Evolutionary conservation across 1,140 invertebrate species (phyloP).

Genomic region (Ridgeia piscesae): DNA sequence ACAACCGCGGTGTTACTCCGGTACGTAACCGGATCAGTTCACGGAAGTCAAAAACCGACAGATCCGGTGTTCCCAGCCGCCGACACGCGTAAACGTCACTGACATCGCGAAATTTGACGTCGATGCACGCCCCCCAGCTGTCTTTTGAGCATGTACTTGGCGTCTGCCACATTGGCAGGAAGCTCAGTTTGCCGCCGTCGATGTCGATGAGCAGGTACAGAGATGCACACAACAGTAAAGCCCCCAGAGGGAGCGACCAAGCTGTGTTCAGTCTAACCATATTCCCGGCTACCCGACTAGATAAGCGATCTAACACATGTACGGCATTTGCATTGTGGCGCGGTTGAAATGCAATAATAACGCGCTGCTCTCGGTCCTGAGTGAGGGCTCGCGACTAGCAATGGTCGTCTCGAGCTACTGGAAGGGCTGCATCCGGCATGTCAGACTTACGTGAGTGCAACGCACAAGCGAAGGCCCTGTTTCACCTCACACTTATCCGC

Average conservation of each 20-base stretch:
- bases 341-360: background rate
- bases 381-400: background rate
- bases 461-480: too few relatives aligned
- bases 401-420: background rate
- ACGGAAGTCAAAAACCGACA: background rate
- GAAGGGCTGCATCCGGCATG: too few relatives aligned
- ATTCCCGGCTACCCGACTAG: background rate
- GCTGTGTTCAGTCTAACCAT: background rate
- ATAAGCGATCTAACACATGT: background rate
- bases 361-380: background rate
- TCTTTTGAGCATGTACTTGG: background rate
- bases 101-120: background rate
- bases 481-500: too few relatives aligned
- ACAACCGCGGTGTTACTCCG: background rate
- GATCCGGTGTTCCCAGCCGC: background rate
- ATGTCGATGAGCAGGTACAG: background rate
- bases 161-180: background rate
- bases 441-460: too few relatives aligned
- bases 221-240: background rate
- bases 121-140: background rate
- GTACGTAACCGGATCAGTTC: background rate
- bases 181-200: background rate
- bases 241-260: background rate
- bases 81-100: background rate
- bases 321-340: background rate